A percentile compares a stretch with the other conserved stretches of the same genome.
These are phyloP conservation scores for Xylocampa areola DNA, from an alignment of 2,888 invertebrate genomes.

Conservation along the genomic window DNA sequence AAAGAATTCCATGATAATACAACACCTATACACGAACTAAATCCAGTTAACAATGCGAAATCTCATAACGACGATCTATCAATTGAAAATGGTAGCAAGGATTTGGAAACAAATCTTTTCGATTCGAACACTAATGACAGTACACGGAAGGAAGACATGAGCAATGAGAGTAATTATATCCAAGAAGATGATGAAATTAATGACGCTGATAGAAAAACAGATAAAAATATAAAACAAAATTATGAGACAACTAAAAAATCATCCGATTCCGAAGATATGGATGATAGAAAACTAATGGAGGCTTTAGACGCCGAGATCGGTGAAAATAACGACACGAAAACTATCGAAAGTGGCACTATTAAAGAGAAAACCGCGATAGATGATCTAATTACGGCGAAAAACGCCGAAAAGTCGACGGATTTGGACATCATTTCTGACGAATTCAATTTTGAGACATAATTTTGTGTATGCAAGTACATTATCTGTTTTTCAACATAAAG, in stretches of 20 bases:
- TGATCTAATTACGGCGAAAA: slow-evolving; percentile 20
- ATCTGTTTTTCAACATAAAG: background rate
- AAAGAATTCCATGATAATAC: slow-evolving; percentile 16
- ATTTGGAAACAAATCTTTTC: background rate
- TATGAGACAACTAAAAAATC: background rate
- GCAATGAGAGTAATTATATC: background rate
- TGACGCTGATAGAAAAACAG: slow-evolving; percentile 17
- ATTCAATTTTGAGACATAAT: slow-evolving; percentile 29
- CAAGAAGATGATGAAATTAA: background rate
- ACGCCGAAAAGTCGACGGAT: slow-evolving; percentile 1
- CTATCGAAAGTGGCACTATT: background rate
- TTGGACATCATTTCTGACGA: slow-evolving; percentile 18
- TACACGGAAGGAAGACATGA: background rate
- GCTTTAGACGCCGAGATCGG: slow-evolving; percentile 41
- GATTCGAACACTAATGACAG: background rate
- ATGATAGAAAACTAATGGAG: slow-evolving; percentile 31
- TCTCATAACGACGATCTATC: slow-evolving; percentile 3
- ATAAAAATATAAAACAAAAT: slow-evolving; percentile 19
- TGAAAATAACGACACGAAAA: background rate
- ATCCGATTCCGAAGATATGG: slow-evolving; percentile 17
- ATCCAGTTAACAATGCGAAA: slow-evolving; percentile 11
- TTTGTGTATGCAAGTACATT: background rate
- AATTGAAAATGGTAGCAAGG: slow-evolving; percentile 16
- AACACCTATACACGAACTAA: slow-evolving; percentile 16
- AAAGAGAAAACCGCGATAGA: slow-evolving; percentile 22